Evolutionary conservation across 2,888 invertebrate genomes (phyloP), one percentile per base, ranked within the genome.

Genomic region (Sminthurides aquaticus): DNA sequence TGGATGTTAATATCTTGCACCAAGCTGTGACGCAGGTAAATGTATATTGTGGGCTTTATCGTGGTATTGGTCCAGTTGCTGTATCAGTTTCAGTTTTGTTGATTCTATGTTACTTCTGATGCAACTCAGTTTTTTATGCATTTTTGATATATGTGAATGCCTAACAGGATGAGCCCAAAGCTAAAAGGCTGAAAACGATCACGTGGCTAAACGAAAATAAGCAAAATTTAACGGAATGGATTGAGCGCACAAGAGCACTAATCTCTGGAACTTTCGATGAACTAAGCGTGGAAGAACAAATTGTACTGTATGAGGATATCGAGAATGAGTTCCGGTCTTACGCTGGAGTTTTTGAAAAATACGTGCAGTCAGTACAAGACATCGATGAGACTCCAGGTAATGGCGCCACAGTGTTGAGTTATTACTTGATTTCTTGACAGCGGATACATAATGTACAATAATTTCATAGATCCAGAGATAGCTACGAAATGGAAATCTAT

Each of bases 281-380:
- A 58, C 73, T 82, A 27, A 79, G 78, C 65, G 78, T 80, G 2
- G 81, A 83, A 58, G 83, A 84, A 57, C 81, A 82, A 66, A 79
- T 81, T 65, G 80, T 81, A 5, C 78, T 82, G 11, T 82, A 83
- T 68, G 82, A 84, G 70, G 83, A 79, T 71, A 80, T 81, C 76
- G 78, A 78, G 74, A 78, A 74, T 74, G 83, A 80, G 61, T 80
- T 80, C 76, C 78, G 73, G 58, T 79, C 74, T 26, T 76, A 79
- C 49, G 79, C 80, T 64, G 78, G 54, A 11, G 49, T 66, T 22
- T 66, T 54, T 48, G 28, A 59, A 11, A 55, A 62, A 43, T 67
- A 67, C 43, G 61, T 25, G 52, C 64, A 60, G 27, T 67, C 58
- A 3, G 49, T 60, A n/a, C 24, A 52, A 26, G 59, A 62, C 54